Percentiles rank a stretch among this genome's conserved stretches.
phyloP scores from a whole-genome alignment of 2,113 vertebrate species.

The Petrocephalus microphthalmus region DNA sequence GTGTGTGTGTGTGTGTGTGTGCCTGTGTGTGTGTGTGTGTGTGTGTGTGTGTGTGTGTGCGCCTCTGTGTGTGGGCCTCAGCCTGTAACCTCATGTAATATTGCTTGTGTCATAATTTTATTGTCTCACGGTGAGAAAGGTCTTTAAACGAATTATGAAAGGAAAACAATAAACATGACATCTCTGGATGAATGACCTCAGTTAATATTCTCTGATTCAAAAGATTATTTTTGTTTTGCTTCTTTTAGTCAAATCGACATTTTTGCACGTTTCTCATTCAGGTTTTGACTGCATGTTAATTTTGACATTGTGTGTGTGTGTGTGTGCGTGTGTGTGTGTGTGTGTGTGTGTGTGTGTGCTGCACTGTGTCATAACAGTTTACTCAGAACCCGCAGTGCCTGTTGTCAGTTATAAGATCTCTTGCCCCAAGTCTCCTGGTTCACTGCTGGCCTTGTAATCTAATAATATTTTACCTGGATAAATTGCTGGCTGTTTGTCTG shows the following conservation, averaged over 20 bases:
- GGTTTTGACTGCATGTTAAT: neutral
- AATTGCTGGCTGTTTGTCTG: neutral
- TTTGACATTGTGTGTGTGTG: neutral
- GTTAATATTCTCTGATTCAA: neutral
- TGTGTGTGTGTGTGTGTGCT: neutral
- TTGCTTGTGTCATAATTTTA: neutral
- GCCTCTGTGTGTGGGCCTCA: too few species aligned
- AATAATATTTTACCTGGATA: neutral
- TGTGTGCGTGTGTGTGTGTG: neutral
- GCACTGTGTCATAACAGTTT: neutral
- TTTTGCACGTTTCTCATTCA: neutral
- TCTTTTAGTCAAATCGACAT: neutral
- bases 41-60: too few species aligned
- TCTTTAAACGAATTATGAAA: neutral
- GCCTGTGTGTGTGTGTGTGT: too few species aligned
- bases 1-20: too few species aligned
- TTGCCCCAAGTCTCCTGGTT: neutral
- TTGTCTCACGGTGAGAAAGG: neutral
- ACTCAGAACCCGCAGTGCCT: neutral
- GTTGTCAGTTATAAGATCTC: neutral
- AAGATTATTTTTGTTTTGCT: neutral
- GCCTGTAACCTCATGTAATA: neutral
- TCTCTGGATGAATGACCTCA: neutral
- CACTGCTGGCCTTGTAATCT: conserved; percentile 1
- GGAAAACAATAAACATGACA: neutral